Conservation (phyloP, 2,797 vertebrate genomes). For the Streptopelia turtur region DNA sequence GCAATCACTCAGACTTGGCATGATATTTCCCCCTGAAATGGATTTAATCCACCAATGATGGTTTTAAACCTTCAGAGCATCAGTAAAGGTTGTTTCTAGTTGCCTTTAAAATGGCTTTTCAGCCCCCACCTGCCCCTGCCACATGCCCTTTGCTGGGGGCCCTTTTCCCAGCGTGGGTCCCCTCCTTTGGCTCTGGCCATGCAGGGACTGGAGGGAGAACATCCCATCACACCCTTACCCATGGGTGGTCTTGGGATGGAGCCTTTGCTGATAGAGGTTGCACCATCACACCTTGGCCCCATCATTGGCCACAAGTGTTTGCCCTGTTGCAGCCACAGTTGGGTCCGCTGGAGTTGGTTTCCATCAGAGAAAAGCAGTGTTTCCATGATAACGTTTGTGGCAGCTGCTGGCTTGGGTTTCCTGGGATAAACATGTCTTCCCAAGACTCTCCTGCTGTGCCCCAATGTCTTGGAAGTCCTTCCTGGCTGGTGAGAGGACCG, state of each 20-base stretch:
- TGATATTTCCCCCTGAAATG: neutral
- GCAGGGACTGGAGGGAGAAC: rapidly evolving
- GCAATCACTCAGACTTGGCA: slow-evolving; percentile 16
- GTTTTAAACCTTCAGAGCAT: neutral
- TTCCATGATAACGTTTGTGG: neutral
- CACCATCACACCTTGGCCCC: neutral
- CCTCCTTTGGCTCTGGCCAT: neutral
- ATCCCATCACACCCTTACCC: neutral
- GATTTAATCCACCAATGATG: neutral
- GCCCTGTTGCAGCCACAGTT: neutral
- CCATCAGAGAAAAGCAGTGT: neutral
- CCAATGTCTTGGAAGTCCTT: neutral
- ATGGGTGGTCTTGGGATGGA: neutral
- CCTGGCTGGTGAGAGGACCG: neutral
- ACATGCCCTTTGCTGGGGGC: neutral
- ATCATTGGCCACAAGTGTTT: neutral
- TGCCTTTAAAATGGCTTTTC: neutral
- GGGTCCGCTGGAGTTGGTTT: neutral
- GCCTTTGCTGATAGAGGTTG: neutral
- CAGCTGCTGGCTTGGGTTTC: neutral
- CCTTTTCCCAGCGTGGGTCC: rapidly evolving
- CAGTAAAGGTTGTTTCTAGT: neutral
- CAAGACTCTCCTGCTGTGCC: neutral
- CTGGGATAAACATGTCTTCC: neutral
- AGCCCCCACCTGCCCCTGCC: rapidly evolving